Percentiles rank a stretch among this genome's conserved stretches.
phyloP scores from a whole-genome alignment of 2,113 vertebrate species.

The Callithrix jacchus region DNA sequence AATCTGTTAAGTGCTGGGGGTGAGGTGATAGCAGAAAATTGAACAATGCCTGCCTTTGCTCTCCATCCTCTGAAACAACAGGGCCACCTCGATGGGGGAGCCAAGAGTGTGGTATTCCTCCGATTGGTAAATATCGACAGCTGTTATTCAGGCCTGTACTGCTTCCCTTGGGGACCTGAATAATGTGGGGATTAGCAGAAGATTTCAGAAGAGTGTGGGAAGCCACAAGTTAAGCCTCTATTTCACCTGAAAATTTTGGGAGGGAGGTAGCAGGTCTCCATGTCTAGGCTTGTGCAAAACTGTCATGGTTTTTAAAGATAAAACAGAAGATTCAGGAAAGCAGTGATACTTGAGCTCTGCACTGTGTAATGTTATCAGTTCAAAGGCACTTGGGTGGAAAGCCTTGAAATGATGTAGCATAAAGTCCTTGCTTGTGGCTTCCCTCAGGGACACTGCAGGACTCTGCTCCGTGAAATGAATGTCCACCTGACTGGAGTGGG shows the following conservation, averaged over 20 bases:
- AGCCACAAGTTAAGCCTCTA: neutral
- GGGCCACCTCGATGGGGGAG: neutral
- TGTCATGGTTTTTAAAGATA: neutral
- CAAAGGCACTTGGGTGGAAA: neutral
- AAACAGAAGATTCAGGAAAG: neutral
- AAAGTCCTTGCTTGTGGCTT: neutral
- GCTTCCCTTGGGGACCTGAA: neutral
- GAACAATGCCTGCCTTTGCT: neutral
- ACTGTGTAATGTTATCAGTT: neutral
- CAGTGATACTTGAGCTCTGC: neutral
- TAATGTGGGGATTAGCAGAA: neutral
- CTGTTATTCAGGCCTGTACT: neutral
- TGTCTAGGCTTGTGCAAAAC: neutral
- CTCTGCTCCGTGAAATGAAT: neutral
- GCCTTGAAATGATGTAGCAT: too few species aligned
- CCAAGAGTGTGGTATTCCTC: neutral
- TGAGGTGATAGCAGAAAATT: neutral
- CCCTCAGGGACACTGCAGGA: neutral
- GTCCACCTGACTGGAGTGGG: rapidly evolving
- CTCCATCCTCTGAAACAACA: neutral
- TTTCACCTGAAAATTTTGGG: neutral
- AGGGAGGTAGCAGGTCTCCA: neutral
- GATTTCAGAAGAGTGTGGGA: neutral
- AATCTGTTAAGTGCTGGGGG: neutral
- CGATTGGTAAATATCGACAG: neutral